phyloP scores from a whole-genome alignment of 2,113 vertebrate genomes.

The Oenanthe melanoleuca region DNA sequence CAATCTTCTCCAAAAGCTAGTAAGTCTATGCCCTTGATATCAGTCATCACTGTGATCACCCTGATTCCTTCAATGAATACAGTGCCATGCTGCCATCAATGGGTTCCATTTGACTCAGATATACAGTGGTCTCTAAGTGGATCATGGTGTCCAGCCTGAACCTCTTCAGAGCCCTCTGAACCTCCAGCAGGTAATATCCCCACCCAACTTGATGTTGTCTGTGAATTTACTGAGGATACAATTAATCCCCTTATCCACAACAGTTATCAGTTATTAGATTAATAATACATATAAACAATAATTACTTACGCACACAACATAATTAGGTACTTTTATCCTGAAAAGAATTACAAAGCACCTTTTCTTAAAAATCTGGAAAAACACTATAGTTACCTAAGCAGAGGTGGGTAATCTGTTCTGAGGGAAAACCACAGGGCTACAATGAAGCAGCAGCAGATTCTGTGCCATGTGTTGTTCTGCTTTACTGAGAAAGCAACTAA shows the following conservation, averaged over 20 bases:
- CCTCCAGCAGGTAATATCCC: not conserved
- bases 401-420: not conserved
- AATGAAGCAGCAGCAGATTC: not conserved
- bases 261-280: not conserved
- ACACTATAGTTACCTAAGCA: not conserved
- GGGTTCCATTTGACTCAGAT: not conserved
- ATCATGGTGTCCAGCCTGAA: not conserved
- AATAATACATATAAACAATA: not conserved
- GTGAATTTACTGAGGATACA: not conserved
- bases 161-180: not conserved
- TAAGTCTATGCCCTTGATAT: not conserved
- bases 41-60: rapidly evolving
- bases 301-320: not conserved
- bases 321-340: not conserved
- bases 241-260: not conserved
- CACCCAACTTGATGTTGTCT: not conserved
- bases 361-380: not conserved
- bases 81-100: not conserved
- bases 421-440: not conserved
- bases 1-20: not conserved
- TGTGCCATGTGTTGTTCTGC: not conserved
- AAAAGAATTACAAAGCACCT: not conserved
- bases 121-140: not conserved
- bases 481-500: not conserved
- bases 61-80: not conserved